Evolutionary conservation across 2,888 invertebrate genomes (phyloP), one percentile per base, ranked within the genome.

Genomic region (Aspidapion aeneum): DNA sequence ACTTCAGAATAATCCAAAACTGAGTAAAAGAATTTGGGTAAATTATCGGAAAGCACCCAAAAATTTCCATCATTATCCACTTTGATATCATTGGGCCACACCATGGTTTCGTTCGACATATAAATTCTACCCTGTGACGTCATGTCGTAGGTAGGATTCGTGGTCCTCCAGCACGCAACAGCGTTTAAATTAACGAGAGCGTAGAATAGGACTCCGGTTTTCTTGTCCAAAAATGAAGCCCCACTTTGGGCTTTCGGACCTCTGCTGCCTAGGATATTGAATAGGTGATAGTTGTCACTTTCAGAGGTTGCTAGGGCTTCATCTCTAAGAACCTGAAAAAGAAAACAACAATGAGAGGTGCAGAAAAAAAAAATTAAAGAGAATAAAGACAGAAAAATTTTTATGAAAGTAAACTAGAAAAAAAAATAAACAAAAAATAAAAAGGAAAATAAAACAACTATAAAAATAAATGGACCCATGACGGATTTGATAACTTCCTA

Each of bases 101-200:
- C 82, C 87, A 91, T 87, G 1, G 88, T 87, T 1, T 82, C 83
- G 63, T 89, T 85, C 72, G 86, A 88, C 86, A 87, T 87, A 66
- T 86, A 90, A 58, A 91, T 85, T 50, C 89, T 82, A 1, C 88
- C 90, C 74, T 91, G 90, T 7, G 89, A 87, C 67, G 87, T 85
- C 79, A 87, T 86, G 2, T 82, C 84, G 72, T 90, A 91, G 0
- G 83, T 83, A 55, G 84, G 84, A 69, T 87, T 88, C 0, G 87
- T 86, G 0, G 90, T 89, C 70, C 85, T 86, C 91, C 91, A 92
- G 72, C 91, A 92, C 0, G 88, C 90, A 0, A 92, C 86, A 0
- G 90, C 89, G 73, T 91, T 90, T 18, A 90, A 75, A 73, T 91
- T 90, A 0, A 90, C 86, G 60, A 91, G 76, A 0, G 90, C 86